phyloP scores from a whole-genome alignment of 2,888 invertebrate genomes.

The Geophilus truncorum region DNA sequence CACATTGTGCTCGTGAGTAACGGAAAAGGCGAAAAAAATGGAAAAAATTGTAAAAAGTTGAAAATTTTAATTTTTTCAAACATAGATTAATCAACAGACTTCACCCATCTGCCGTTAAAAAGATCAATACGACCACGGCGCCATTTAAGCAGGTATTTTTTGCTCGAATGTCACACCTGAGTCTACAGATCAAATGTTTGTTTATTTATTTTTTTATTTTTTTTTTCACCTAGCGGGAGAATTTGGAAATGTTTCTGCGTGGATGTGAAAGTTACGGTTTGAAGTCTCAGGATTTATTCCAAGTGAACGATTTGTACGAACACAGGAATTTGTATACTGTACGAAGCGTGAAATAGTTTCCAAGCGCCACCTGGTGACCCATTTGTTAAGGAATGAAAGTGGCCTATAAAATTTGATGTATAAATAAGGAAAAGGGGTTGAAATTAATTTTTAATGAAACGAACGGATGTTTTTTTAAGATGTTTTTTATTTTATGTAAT shows the following conservation, averaged over 20 bases:
- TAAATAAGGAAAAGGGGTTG: neutral
- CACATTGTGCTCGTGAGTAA: constrained; percentile 51
- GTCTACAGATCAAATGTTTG: neutral
- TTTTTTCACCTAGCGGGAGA: constrained; percentile 44
- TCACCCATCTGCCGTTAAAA: constrained; percentile 47
- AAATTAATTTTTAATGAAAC: neutral
- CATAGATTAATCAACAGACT: constrained; percentile 48
- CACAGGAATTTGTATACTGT: constrained; percentile 50
- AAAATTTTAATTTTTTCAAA: constrained; percentile 34
- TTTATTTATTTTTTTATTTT: neutral
- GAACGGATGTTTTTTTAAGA: no score
- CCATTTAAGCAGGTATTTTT: constrained; percentile 48
- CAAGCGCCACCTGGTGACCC: neutral
- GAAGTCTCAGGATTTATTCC: constrained; percentile 50
- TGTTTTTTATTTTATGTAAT: no score
- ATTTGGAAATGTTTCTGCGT: constrained; percentile 49
- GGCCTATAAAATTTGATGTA: neutral
- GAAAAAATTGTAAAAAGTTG: no score
- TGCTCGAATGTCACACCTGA: constrained; percentile 9
- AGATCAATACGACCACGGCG: constrained; percentile 47
- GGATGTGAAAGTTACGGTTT: constrained; percentile 49
- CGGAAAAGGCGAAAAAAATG: neutral
- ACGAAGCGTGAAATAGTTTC: constrained; percentile 38
- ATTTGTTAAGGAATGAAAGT: neutral
- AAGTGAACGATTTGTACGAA: constrained; percentile 51